These are phyloP conservation scores for Silurus meridionalis DNA, from an alignment of 2,113 vertebrate species.

Conservation along the genomic window DNA sequence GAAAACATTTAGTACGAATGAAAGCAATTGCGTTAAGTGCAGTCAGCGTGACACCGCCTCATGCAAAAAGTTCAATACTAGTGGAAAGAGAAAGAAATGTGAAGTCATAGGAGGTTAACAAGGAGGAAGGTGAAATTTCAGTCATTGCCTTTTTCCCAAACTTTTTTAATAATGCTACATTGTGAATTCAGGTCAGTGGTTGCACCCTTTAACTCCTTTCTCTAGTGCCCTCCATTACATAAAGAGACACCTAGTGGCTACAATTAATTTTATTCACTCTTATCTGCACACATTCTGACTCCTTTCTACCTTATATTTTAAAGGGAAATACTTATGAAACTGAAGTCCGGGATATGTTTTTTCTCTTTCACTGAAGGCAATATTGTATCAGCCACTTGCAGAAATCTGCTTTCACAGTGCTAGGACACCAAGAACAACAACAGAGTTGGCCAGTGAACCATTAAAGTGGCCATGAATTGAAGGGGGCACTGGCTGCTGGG, in stretches of 20 bases:
- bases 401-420: background rate
- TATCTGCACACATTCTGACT: background rate
- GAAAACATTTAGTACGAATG: background rate
- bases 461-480: background rate
- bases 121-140: background rate
- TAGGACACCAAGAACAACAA: background rate
- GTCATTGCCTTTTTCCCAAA: background rate
- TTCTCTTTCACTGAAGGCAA: background rate
- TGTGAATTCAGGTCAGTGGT: background rate
- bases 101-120: background rate
- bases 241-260: background rate
- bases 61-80: background rate
- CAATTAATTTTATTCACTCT: background rate
- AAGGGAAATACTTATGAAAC: background rate
- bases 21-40: background rate
- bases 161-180: background rate
- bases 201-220: background rate
- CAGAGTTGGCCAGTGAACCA: background rate
- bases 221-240: background rate
- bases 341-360: background rate
- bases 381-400: background rate
- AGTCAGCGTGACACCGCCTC: background rate
- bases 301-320: background rate
- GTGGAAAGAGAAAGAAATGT: background rate
- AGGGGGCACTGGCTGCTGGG: background rate